These are phyloP conservation scores for Chelonus formosanus DNA, from an alignment of 2,888 invertebrate genomes.

Conservation along the genomic window DNA sequence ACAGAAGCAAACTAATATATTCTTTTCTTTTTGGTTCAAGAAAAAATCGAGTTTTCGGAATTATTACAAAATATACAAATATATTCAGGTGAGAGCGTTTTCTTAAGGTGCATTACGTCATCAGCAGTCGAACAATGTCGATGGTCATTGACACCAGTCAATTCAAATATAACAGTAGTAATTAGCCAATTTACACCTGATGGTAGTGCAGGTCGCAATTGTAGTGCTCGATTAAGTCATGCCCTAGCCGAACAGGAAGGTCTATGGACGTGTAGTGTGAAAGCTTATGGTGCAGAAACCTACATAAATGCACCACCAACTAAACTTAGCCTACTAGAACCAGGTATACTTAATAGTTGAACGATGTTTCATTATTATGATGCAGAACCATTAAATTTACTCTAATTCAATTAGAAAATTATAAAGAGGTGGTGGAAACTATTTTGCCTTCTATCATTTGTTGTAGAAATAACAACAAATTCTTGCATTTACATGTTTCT, in stretches of 20 bases:
- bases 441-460: too few relatives aligned
- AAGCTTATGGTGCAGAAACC: constrained; percentile 53
- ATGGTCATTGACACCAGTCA: constrained; percentile 60
- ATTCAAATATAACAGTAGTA: constrained; percentile 58
- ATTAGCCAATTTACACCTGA: constrained; percentile 60
- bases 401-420: too few relatives aligned
- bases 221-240: constrained; percentile 59
- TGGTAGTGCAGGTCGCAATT: constrained; percentile 59
- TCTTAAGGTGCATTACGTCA: constrained; percentile 59
- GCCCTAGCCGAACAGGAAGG: constrained; percentile 61
- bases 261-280: constrained; percentile 62
- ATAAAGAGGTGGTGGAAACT: constrained; percentile 20
- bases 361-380: constrained; percentile 12
- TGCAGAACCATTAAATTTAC: not conserved
- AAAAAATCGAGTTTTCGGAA: constrained; percentile 59
- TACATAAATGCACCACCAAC: constrained; percentile 62
- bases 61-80: constrained; percentile 62
- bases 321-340: constrained; percentile 60
- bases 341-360: constrained; percentile 61
- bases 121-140: constrained; percentile 60
- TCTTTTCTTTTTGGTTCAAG: constrained; percentile 38
- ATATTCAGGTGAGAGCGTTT: constrained; percentile 57
- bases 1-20: too few relatives aligned
- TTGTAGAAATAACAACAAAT: too few relatives aligned
- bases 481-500: too few relatives aligned